Evolutionary conservation across 2,113 vertebrate genomes (phyloP).

Genomic region (Amblyornis subalaris): DNA sequence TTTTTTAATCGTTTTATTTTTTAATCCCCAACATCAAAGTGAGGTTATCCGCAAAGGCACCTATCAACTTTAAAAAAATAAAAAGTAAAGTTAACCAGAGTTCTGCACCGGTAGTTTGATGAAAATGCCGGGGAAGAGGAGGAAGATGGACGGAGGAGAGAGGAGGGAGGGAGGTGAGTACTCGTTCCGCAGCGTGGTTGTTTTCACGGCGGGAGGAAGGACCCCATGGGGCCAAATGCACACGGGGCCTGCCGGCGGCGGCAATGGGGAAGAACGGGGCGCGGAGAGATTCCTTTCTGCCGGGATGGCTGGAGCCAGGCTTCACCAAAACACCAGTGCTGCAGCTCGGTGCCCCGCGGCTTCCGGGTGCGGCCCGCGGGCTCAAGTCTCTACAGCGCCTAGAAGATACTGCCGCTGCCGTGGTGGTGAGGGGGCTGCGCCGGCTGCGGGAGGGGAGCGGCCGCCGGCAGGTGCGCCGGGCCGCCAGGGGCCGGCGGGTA

Average conservation of each 20-base stretch:
- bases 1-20: constrained; percentile 1
- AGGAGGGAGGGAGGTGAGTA: background rate
- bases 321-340: constrained; percentile 23
- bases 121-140: background rate
- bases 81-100: constrained; percentile 77
- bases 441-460: constrained; percentile 77
- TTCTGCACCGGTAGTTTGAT: constrained; percentile 80
- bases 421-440: constrained; percentile 72
- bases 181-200: background rate
- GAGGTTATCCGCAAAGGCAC: constrained; percentile 97
- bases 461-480: constrained; percentile 79
- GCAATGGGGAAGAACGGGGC: background rate
- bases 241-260: background rate
- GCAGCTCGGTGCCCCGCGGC: background rate
- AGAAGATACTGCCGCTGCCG: constrained; percentile 86
- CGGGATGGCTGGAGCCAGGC: background rate
- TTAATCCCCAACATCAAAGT: constrained; percentile 77
- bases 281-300: background rate
- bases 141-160: background rate
- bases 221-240: background rate
- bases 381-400: constrained; percentile 43
- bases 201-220: background rate
- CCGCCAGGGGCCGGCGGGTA: constrained; percentile 85
- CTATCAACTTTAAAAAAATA: constrained; percentile 85
- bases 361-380: background rate